phyloP scores from a whole-genome alignment of 2,888 invertebrate genomes.

The Dicyrtomina minuta region DNA sequence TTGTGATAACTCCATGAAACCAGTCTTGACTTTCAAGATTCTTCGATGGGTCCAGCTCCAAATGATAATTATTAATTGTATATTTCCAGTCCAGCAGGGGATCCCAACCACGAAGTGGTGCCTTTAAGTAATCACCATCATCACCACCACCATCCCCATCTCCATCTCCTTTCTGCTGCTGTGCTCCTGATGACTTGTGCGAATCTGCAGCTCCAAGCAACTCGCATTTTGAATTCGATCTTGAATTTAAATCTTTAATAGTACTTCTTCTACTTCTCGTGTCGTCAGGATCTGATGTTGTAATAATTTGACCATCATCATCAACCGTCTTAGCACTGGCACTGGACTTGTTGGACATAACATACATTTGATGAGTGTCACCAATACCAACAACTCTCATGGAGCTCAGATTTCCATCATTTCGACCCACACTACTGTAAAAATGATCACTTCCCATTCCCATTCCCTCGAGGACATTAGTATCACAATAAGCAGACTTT shows the following conservation, averaged over 20 bases:
- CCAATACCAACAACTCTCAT: background rate
- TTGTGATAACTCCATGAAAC: constrained; percentile 92
- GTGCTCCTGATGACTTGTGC: background rate
- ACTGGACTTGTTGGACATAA: too few species aligned
- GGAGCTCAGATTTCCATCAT: constrained; percentile 8
- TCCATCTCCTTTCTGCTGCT: too few species aligned
- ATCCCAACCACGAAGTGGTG: constrained; percentile 20
- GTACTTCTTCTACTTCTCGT: too few species aligned
- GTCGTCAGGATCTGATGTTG: too few species aligned
- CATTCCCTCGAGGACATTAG: background rate
- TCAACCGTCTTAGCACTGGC: too few species aligned
- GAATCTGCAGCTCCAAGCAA: too few species aligned
- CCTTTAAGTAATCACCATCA: constrained; percentile 9
- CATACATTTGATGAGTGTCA: too few species aligned
- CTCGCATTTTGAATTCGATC: too few species aligned
- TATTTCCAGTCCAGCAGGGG: too few species aligned
- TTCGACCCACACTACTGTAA: constrained; percentile 5
- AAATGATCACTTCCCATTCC: constrained; percentile 1
- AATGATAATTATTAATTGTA: background rate
- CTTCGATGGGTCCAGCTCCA: constrained; percentile 16
- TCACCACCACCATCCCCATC: background rate
- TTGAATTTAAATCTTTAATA: too few species aligned
- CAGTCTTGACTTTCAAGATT: constrained; percentile 61
- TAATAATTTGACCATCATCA: too few species aligned
- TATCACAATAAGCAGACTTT: too few species aligned